phyloP scores from a whole-genome alignment of 2,797 vertebrate species.

The Alca torda region DNA sequence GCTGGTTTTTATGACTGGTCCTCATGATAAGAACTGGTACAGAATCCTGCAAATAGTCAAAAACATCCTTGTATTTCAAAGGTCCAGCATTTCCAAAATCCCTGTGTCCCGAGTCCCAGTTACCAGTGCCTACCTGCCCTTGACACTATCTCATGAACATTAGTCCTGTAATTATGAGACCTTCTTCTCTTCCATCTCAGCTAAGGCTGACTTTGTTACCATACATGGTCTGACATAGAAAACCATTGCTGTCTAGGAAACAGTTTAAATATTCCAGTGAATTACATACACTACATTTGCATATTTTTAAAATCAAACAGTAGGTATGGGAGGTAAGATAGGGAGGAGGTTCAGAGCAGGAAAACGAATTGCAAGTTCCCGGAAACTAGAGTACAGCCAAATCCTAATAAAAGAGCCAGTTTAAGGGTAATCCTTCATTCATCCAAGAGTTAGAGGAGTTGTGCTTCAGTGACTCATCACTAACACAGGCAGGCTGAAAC shows the following conservation, averaged over 20 bases:
- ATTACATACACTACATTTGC: background rate
- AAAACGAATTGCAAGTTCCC: background rate
- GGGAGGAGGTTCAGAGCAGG: background rate
- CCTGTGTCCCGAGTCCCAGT: background rate
- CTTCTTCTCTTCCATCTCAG: background rate
- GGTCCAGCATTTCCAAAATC: background rate
- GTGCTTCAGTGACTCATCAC: background rate
- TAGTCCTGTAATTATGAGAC: background rate
- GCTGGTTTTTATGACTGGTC: background rate
- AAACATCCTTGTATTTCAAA: background rate
- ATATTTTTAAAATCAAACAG: background rate
- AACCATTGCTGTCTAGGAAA: background rate
- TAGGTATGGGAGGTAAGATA: background rate
- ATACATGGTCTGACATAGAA: background rate
- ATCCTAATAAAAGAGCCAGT: background rate
- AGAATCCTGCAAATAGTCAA: background rate
- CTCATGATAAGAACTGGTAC: background rate
- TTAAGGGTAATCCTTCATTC: background rate
- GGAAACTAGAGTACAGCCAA: background rate
- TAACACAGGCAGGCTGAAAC: background rate
- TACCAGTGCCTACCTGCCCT: background rate
- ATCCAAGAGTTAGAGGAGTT: background rate
- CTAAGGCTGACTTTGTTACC: background rate
- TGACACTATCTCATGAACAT: background rate
- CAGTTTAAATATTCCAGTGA: background rate